Evolutionary conservation across 23 tunicate species (phyloP).

Genomic region (Halocynthia roretzi): DNA sequence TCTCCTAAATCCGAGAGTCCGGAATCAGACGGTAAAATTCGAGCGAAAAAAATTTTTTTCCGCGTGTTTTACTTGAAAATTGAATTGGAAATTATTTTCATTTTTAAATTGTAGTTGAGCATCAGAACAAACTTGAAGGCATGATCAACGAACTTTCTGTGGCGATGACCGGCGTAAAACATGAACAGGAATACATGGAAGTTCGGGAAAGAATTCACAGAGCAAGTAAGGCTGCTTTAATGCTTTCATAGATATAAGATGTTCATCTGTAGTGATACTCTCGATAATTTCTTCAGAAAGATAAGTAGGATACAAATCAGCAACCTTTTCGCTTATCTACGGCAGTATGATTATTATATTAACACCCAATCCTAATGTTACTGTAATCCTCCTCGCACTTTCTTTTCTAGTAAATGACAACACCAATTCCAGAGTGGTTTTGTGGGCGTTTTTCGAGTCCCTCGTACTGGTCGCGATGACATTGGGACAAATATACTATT

Average conservation of each 20-base stretch:
- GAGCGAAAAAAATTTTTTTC: not conserved
- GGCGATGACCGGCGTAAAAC: constrained; percentile 96
- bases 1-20: constrained; percentile 37
- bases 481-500: constrained; percentile 91
- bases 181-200: constrained; percentile 99
- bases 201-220: constrained; percentile 97
- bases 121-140: constrained; percentile 63
- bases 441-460: constrained; percentile 99
- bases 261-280: too few relatives aligned
- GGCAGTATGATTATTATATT: not conserved
- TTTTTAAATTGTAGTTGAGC: constrained; percentile 30
- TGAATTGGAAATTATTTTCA: not conserved
- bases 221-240: constrained; percentile 57
- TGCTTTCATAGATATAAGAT: too few relatives aligned
- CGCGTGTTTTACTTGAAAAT: not conserved
- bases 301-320: not conserved
- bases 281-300: not conserved
- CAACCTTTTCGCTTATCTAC: too few relatives aligned
- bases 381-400: not conserved
- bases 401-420: constrained; percentile 87
- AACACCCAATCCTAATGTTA: not conserved
- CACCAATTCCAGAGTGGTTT: constrained; percentile 93
- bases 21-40: constrained; percentile 37
- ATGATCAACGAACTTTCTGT: constrained; percentile 83
- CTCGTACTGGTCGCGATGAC: constrained; percentile 94